Base-by-base conservation (phyloP, 2,113 vertebrate species). In the Dendrocopos noguchii region DNA sequence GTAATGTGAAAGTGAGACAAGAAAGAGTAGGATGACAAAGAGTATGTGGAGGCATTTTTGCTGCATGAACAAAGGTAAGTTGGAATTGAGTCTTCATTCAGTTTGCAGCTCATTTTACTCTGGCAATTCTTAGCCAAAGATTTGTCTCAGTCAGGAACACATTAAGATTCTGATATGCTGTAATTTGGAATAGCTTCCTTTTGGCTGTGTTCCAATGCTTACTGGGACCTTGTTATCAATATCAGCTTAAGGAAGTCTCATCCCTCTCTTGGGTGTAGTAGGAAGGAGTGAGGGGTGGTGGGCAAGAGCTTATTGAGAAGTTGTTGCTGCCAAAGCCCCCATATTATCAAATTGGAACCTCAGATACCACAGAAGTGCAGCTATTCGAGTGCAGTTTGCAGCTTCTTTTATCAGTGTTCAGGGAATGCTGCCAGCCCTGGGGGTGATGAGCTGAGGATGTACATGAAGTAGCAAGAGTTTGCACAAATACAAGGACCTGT, bases 81-180 rank as follows among this genome's bases (percentile, higher is more conserved):
- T 77, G 68, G 80, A 90, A 91, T 68, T 0, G 0, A 1, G 0
- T 85, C 76, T 88, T 85, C 67, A 10, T 84, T 87, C 19, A 19
- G 12, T 82, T 89, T 88, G 60, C 72, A 95, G 71, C 56, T 94
- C 72, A 74, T 94, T 90, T 90, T 63, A 16, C 72, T 90, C 88
- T 77, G 85, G 65, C 20, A 55, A 2, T 52, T n/a, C 46, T 71
- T 52, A 90, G 67, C 46, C 52, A 61, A 89, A 87, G 77, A 78
- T 80, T 93, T 83, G 25, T 86, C 68, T 95, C 88, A 70, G 82
- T 88, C 72, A 61, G 90, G 68, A 95, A 75, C 80, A 42, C 52
- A 85, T 86, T 93, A 90, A 93, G 63, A 64, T 57, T 80, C 65
- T 85, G 76, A 90, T 76, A 75, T 4, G 6, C 33, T 86, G 52